Evolutionary conservation across 2,113 vertebrate species (phyloP).

Genomic region (Numida meleagris): DNA sequence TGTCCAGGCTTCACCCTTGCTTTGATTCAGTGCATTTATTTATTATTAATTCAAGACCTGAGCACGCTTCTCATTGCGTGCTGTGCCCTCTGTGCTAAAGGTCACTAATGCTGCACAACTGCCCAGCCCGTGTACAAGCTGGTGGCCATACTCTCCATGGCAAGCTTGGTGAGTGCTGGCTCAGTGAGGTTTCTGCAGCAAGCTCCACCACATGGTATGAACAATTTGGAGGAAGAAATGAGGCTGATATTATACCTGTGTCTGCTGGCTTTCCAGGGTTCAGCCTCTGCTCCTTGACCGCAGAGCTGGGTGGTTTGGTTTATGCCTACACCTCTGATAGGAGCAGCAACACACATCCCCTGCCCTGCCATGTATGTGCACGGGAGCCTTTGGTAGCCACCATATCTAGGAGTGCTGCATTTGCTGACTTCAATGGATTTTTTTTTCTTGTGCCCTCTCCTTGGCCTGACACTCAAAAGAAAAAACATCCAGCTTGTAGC

Average conservation of each 20-base stretch:
- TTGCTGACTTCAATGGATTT: background rate
- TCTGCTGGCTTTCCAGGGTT: background rate
- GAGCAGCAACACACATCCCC: background rate
- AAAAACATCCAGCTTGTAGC: background rate
- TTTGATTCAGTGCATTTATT: background rate
- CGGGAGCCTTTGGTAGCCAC: background rate
- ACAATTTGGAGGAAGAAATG: background rate
- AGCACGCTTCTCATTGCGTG: background rate
- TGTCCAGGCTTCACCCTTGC: background rate
- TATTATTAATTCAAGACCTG: background rate
- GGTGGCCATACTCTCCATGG: background rate
- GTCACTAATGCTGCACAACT: background rate
- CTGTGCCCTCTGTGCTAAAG: background rate
- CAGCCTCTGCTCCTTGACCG: background rate
- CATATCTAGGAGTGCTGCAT: background rate
- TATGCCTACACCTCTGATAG: background rate
- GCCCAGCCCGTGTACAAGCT: background rate
- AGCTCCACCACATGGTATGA: background rate
- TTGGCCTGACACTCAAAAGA: background rate
- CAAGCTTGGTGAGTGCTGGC: background rate
- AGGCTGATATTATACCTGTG: background rate
- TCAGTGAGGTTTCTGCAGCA: background rate
- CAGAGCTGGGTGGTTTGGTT: background rate
- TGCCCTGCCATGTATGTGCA: rapidly evolving
- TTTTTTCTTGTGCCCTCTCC: background rate